A percentile compares a stretch with the other conserved stretches of the same genome.
Evolutionary conservation across 2,888 invertebrate genomes (phyloP).

Genomic region (Rutpela maculata): DNA sequence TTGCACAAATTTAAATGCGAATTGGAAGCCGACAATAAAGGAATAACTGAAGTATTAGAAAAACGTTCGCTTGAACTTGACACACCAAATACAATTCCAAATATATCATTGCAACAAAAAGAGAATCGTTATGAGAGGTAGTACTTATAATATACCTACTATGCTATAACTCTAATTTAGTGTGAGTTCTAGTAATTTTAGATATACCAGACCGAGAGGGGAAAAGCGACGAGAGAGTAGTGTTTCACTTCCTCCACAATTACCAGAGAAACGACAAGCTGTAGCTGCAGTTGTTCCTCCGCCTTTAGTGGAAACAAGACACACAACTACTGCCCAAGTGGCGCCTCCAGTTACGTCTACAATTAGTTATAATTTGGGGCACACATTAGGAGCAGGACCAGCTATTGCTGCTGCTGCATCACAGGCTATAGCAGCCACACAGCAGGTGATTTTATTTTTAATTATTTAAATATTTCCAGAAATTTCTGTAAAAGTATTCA

Average conservation of each 20-base stretch:
- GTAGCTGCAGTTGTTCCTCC: constrained; percentile 59
- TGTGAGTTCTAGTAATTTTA: constrained; percentile 58
- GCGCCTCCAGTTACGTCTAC: constrained; percentile 70
- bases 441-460: constrained; percentile 77
- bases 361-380: constrained; percentile 84
- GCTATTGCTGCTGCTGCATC: constrained; percentile 96
- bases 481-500: too few relatives aligned
- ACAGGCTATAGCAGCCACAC: constrained; percentile 96
- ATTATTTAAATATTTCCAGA: too few relatives aligned
- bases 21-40: constrained; percentile 98
- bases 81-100: constrained; percentile 76
- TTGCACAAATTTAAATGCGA: constrained; percentile 99
- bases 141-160: not conserved
- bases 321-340: constrained; percentile 55
- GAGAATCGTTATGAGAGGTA: constrained; percentile 83
- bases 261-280: constrained; percentile 75
- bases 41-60: constrained; percentile 96
- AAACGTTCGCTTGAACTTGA: constrained; percentile 94
- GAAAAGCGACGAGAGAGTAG: constrained; percentile 87
- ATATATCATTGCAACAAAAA: constrained; percentile 83
- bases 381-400: constrained; percentile 86
- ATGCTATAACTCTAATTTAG: constrained; percentile 45
- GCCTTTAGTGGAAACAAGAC: constrained; percentile 65
- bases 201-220: constrained; percentile 75
- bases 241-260: constrained; percentile 73